Evolutionary conservation across 2,113 vertebrate species (phyloP).

Genomic region (Boleophthalmus pectinirostris): DNA sequence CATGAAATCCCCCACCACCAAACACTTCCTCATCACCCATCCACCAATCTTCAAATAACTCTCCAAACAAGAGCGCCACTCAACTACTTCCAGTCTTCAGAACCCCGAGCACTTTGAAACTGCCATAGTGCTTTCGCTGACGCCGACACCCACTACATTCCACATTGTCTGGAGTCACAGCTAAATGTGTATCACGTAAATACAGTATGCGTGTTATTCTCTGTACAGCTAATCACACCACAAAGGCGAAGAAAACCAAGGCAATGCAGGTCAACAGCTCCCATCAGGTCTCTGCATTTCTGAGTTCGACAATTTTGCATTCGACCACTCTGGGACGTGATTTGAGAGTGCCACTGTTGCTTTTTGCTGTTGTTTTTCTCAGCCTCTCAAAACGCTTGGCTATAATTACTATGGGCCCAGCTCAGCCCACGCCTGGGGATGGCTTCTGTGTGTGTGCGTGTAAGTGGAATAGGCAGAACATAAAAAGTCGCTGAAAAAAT

Average conservation of each 20-base stretch:
- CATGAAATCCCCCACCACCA: constrained; percentile 5
- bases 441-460: constrained; percentile 35
- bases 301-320: constrained; percentile 39
- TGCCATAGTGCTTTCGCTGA: constrained; percentile 1
- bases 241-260: constrained; percentile 32
- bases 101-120: constrained; percentile 11
- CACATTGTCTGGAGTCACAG: constrained; percentile 36
- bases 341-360: constrained; percentile 59
- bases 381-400: constrained; percentile 65
- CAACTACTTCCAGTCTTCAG: constrained; percentile 5
- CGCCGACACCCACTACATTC: constrained; percentile 35
- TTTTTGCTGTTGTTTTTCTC: constrained; percentile 68
- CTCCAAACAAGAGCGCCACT: constrained; percentile 2
- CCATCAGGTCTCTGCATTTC: constrained; percentile 64
- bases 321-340: constrained; percentile 58
- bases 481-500: constrained; percentile 4
- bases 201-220: constrained; percentile 36
- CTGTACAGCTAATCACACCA: constrained; percentile 56
- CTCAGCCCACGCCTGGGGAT: constrained; percentile 64
- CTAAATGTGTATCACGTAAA: constrained; percentile 49
- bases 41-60: background rate
- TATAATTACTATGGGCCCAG: constrained; percentile 75
- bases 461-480: constrained; percentile 41
- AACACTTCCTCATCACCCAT: background rate
- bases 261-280: constrained; percentile 40